Percentiles rank a stretch among this genome's conserved stretches.
Evolutionary conservation across 2,888 invertebrate genomes (phyloP).

Genomic region (Cremastinae sp.): DNA sequence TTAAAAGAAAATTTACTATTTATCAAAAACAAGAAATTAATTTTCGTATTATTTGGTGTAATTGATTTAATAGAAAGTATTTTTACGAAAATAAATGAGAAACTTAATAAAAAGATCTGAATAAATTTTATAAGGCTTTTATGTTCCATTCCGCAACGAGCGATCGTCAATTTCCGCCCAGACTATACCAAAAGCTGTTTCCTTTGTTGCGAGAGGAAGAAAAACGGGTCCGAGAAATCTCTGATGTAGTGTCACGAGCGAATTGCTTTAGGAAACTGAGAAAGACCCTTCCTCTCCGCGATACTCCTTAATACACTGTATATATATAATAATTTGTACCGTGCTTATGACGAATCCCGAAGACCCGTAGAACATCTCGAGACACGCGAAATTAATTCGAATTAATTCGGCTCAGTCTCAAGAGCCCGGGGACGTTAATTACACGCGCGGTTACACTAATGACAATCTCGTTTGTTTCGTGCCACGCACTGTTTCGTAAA

Average conservation of each 20-base stretch:
- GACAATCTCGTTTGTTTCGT: slow-evolving; percentile 5
- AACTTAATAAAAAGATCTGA: too few species aligned
- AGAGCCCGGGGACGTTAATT: slow-evolving; percentile 35
- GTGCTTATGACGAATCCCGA: slow-evolving; percentile 18
- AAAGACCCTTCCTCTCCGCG: slow-evolving; percentile 6
- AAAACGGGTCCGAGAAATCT: slow-evolving; percentile 42
- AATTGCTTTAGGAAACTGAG: slow-evolving; percentile 46
- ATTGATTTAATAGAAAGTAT: too few species aligned
- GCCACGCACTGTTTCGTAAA: background rate
- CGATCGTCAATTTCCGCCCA: slow-evolving; percentile 20
- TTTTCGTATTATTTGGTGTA: too few species aligned
- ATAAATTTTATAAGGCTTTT: too few species aligned
- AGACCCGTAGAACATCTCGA: slow-evolving; percentile 18
- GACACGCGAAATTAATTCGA: slow-evolving; percentile 47
- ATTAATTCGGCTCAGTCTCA: slow-evolving; percentile 36
- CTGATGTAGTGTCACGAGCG: slow-evolving; percentile 42
- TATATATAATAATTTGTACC: background rate
- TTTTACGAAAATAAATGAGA: too few species aligned
- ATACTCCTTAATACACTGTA: background rate
- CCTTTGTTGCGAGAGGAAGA: slow-evolving; percentile 10
- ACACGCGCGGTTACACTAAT: slow-evolving; percentile 24
- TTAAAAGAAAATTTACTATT: too few species aligned
- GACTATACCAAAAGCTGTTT: slow-evolving; percentile 22
- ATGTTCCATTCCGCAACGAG: too few species aligned
- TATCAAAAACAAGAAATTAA: too few species aligned